Evolutionary conservation across 2,113 vertebrate species (phyloP).

Genomic region (Clarias gariepinus): DNA sequence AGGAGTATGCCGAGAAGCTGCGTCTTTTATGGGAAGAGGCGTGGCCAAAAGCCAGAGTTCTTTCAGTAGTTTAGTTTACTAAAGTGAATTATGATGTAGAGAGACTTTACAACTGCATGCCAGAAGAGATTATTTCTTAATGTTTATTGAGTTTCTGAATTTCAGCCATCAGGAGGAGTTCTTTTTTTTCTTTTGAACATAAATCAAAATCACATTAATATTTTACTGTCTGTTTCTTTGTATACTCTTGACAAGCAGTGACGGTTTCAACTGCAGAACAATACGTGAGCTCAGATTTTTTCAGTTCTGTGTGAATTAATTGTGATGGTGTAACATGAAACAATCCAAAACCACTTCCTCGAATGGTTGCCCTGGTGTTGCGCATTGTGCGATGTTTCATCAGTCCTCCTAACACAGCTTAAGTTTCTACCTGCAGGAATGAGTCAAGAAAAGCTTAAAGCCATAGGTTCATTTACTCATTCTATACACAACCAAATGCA

Average conservation of each 20-base stretch:
- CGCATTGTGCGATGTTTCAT: neutral
- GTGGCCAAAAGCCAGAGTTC: neutral
- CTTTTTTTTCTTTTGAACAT: neutral
- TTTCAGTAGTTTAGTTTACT: neutral
- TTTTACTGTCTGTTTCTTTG: neutral
- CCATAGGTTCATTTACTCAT: neutral
- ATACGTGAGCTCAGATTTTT: neutral
- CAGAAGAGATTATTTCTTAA: neutral
- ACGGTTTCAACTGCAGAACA: no score
- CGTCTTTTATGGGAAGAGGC: slow-evolving; percentile 6
- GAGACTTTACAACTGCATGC: neutral
- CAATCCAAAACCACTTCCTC: neutral
- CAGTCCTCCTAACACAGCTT: neutral
- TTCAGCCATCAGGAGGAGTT: neutral
- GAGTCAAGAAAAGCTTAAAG: neutral
- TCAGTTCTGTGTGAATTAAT: neutral
- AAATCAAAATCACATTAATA: neutral
- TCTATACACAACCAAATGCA: neutral
- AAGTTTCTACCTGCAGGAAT: neutral
- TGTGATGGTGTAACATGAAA: neutral
- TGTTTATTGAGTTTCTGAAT: neutral
- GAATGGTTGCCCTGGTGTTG: neutral
- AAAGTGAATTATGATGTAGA: neutral
- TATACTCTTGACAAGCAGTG: neutral
- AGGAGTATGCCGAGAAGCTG: neutral